phyloP scores from a whole-genome alignment of 1,140 invertebrate genomes.

The fruit fly (Drosophila melanogaster) region DNA sequence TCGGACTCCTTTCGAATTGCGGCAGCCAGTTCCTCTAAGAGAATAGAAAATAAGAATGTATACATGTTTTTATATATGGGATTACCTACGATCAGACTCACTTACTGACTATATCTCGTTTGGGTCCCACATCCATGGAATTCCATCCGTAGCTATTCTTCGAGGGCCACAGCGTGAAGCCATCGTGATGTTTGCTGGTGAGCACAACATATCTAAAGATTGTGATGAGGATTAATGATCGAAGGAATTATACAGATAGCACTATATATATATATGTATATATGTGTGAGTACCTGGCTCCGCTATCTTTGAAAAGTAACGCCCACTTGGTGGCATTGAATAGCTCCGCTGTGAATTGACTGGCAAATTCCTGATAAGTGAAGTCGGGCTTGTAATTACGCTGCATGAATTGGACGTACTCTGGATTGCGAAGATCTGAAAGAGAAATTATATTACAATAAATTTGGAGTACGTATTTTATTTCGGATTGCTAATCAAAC shows the following conservation, averaged over 20 bases:
- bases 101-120: conserved; percentile 90
- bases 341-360: conserved; percentile 92
- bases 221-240: neutral
- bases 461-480: no score
- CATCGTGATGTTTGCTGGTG: conserved; percentile 97
- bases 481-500: no score
- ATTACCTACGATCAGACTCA: conserved; percentile 24
- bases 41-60: neutral
- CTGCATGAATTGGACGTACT: conserved; percentile 88
- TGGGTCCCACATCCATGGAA: conserved; percentile 93
- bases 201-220: conserved; percentile 91
- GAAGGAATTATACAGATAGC: neutral
- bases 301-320: conserved; percentile 89
- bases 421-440: conserved; percentile 55
- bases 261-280: no score
- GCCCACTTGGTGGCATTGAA: conserved; percentile 92
- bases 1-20: conserved; percentile 88
- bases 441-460: neutral
- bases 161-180: conserved; percentile 95
- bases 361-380: conserved; percentile 94
- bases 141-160: conserved; percentile 96
- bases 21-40: conserved; percentile 87
- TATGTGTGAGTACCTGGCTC: conserved; percentile 88
- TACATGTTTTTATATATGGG: neutral
- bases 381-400: conserved; percentile 92